Base-by-base conservation (phyloP, 2,797 vertebrate genomes). In the Tamandua tetradactyla region DNA sequence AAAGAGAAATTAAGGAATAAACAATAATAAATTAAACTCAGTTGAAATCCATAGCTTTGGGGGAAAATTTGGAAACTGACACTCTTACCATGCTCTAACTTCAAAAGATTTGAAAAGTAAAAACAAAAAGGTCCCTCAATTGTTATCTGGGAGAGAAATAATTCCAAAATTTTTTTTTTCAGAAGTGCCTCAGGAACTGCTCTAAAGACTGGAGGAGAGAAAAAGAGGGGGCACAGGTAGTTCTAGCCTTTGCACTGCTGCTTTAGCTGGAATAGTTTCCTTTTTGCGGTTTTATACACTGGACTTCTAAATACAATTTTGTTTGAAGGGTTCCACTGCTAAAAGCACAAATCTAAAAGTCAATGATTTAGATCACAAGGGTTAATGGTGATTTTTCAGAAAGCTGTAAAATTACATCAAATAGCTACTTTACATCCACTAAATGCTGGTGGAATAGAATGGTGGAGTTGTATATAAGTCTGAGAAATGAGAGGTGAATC, bases 121-220 rank as follows among this genome's bases (percentile, higher is more conserved):
- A 59, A 94, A 62, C 7, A 47, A 91, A 86, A 69, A 84, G 57
- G 0, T 57, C 62, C 68, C 22, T 64, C 52, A 90, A 81, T 4
- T 87, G 94, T 61, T 86, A 87, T 15, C 32, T 84, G 55, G 59
- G n/a, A 13, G 22, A 62, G 37, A 95, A 76, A 32, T 82, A 35
- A 90, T 87, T 49, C 87, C 25, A 94, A 88, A 92, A 71, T 76
- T 4, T 87, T 27, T 47, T 92, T 91, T 81, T 80, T n/a, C 79
- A 8, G 18, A 84, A 61, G 7, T 72, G 35, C n/a, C 74, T 95
- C 27, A 92, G 62, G 15, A 95, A 90, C 30, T 62, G 59, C 40
- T 66, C 5, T 44, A 42, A 52, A 44, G 22, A 52, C 30, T 61
- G 27, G 10, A 42, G 23, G 27, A 83, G 27, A 91, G 32, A 57